These are phyloP conservation scores for Ptilorrhoa leucosticta DNA, from an alignment of 2,113 vertebrate genomes.

Conservation along the genomic window DNA sequence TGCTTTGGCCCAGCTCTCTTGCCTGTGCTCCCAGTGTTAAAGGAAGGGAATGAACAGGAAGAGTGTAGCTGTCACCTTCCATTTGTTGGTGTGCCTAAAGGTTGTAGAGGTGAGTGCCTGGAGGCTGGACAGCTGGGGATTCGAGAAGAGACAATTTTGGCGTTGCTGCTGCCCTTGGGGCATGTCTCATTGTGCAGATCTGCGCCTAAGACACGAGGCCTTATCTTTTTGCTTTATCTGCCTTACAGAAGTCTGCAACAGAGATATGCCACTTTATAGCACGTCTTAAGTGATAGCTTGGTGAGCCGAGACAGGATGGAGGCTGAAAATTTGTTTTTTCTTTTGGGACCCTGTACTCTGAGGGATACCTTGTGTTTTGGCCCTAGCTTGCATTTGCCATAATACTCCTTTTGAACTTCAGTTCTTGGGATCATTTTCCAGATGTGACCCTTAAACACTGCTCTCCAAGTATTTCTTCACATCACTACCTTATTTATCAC, in stretches of 20 bases:
- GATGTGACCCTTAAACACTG: neutral
- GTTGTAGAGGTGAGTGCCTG: constrained; percentile 2
- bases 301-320: neutral
- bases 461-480: neutral
- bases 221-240: neutral
- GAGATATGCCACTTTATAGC: neutral
- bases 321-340: neutral
- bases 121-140: constrained; percentile 21
- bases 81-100: neutral
- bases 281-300: neutral
- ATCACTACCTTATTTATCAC: neutral
- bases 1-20: neutral
- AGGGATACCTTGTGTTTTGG: neutral
- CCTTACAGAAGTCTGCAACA: neutral
- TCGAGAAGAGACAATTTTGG: neutral
- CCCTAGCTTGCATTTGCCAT: neutral
- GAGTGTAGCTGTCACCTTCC: neutral
- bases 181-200: neutral
- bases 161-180: neutral
- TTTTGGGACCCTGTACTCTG: neutral
- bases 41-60: neutral
- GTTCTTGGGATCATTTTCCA: rapidly evolving
- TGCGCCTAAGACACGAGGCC: neutral
- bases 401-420: neutral
- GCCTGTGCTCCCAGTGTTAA: neutral